Conservation (phyloP, 2,888 invertebrate species). For the Agrotis clavis region DNA sequence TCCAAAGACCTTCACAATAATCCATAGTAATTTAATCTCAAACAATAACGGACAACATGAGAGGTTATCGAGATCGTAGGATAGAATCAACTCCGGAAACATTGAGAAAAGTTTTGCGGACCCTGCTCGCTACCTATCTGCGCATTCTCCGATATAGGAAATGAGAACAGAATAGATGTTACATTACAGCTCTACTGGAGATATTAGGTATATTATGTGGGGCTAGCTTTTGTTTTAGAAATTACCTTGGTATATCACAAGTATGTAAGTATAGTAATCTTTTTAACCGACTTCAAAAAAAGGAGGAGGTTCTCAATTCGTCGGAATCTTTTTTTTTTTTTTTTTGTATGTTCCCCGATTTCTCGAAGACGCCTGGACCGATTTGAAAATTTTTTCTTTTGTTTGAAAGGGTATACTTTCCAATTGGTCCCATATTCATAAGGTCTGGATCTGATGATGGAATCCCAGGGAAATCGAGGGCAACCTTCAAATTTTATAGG, state of each 20-base stretch:
- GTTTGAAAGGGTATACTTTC: too few relatives aligned
- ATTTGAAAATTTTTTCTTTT: too few relatives aligned
- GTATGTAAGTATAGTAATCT: neutral
- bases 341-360: too few relatives aligned
- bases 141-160: neutral
- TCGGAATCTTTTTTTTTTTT: too few relatives aligned
- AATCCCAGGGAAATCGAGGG: too few relatives aligned
- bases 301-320: too few relatives aligned
- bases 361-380: too few relatives aligned
- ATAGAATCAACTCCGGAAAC: conserved; percentile 8
- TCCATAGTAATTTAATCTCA: conserved; percentile 6
- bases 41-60: conserved; percentile 17
- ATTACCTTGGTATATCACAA: neutral
- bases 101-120: conserved; percentile 27
- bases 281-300: too few relatives aligned
- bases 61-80: conserved; percentile 8
- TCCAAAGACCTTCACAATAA: conserved; percentile 28
- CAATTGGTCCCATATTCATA: too few relatives aligned
- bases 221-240: conserved; percentile 5
- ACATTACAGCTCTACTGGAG: neutral
- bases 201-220: neutral
- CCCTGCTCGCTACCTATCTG: neutral
- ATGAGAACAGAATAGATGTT: neutral
- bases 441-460: too few relatives aligned
- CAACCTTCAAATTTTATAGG: too few relatives aligned